These are phyloP conservation scores for Ophraella communa DNA, from an alignment of 2,888 invertebrate species.

Conservation along the genomic window DNA sequence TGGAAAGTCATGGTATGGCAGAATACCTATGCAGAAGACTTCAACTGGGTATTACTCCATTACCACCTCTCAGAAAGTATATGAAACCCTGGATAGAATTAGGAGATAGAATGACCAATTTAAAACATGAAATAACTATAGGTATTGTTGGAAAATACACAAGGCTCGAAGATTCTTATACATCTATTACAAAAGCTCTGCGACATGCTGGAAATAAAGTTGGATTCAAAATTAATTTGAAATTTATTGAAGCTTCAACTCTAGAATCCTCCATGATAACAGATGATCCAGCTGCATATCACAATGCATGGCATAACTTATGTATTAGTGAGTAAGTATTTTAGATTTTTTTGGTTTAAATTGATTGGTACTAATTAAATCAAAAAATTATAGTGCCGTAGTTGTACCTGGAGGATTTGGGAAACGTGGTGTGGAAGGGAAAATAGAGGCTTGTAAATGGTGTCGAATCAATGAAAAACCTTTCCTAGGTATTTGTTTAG, in stretches of 20 bases:
- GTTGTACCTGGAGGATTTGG: slow-evolving; percentile 99
- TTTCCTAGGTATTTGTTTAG: slow-evolving; percentile 95
- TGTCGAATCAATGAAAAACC: slow-evolving; percentile 90
- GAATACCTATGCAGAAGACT: slow-evolving; percentile 84
- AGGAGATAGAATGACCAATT: slow-evolving; percentile 82
- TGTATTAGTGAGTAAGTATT: slow-evolving; percentile 81
- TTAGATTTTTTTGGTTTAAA: no score
- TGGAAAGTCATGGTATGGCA: slow-evolving; percentile 90
- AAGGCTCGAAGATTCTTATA: slow-evolving; percentile 93
- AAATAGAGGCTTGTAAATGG: slow-evolving; percentile 92
- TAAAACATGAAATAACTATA: slow-evolving; percentile 86
- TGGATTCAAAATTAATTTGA: slow-evolving; percentile 83
- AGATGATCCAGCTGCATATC: slow-evolving; percentile 82
- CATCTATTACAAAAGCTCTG: slow-evolving; percentile 93
- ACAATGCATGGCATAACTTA: slow-evolving; percentile 92
- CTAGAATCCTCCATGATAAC: slow-evolving; percentile 77
- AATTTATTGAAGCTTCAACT: slow-evolving; percentile 91
- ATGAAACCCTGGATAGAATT: slow-evolving; percentile 91
- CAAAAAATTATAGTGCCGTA: slow-evolving; percentile 90
- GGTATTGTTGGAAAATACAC: slow-evolving; percentile 98
- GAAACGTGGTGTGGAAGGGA: slow-evolving; percentile 93
- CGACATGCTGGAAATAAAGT: slow-evolving; percentile 90
- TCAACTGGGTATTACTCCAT: slow-evolving; percentile 70
- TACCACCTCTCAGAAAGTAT: slow-evolving; percentile 71
- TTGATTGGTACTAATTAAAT: no score